Evolutionary conservation across 2,797 vertebrate genomes (phyloP).

Genomic region (Prunella strophiata): DNA sequence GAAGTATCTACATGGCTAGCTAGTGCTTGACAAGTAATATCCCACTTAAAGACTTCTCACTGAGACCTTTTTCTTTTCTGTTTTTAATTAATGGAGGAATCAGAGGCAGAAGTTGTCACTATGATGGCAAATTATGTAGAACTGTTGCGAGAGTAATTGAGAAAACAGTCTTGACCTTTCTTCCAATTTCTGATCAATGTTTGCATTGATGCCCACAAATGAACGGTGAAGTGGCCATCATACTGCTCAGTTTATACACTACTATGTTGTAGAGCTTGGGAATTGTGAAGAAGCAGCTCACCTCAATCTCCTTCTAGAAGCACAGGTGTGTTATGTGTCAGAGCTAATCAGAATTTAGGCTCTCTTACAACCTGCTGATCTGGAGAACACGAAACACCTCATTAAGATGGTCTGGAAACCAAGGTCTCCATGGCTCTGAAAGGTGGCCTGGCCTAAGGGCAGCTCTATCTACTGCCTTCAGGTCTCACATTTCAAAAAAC

Average conservation of each 20-base stretch:
- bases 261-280: fast-evolving
- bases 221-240: neutral
- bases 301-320: neutral
- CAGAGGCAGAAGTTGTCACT: neutral
- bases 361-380: neutral
- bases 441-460: neutral
- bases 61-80: neutral
- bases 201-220: neutral
- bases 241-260: neutral
- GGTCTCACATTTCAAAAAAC: neutral
- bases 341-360: neutral
- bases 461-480: neutral
- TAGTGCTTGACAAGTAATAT: neutral
- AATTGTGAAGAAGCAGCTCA: neutral
- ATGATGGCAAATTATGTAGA: fast-evolving
- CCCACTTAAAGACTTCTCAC: neutral
- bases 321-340: neutral
- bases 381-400: neutral
- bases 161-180: neutral
- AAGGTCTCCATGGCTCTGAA: neutral
- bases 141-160: fast-evolving
- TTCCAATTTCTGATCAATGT: neutral
- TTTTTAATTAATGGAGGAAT: neutral
- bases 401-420: neutral
- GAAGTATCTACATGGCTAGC: neutral